These are phyloP conservation scores for Camponotus vicinus DNA, from an alignment of 1,140 invertebrate species.

Conservation along the genomic window DNA sequence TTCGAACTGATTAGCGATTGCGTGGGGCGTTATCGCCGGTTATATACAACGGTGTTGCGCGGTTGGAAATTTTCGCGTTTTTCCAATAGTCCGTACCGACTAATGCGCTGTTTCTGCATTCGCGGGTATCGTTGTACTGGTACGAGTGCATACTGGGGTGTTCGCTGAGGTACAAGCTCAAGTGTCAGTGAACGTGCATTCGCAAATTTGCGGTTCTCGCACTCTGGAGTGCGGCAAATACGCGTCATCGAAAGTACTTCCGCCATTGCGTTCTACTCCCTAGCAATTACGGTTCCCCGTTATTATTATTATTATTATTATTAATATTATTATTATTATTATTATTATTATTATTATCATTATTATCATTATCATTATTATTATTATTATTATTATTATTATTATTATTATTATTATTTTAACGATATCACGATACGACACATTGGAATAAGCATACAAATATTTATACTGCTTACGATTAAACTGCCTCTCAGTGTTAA, in stretches of 20 bases:
- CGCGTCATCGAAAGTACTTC: conserved; percentile 56
- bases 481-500: neutral
- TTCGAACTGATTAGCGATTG: conserved; percentile 50
- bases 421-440: neutral
- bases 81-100: conserved; percentile 27
- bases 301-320: neutral
- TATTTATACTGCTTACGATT: neutral
- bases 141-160: conserved; percentile 13
- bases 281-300: conserved; percentile 33
- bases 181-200: conserved; percentile 47
- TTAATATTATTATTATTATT: conserved; percentile 17
- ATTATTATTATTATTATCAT: conserved; percentile 9
- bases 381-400: conserved; percentile 14
- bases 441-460: neutral
- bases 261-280: conserved; percentile 16
- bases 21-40: conserved; percentile 3
- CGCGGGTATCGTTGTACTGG: neutral
- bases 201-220: conserved; percentile 63
- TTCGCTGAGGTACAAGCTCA: conserved; percentile 2
- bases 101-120: conserved; percentile 13
- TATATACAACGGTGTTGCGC: neutral
- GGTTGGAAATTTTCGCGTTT: conserved; percentile 15
- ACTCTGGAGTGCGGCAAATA: conserved; percentile 49
- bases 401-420: conserved; percentile 37
- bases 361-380: conserved; percentile 27